A percentile compares a stretch with the other conserved stretches of the same genome.
Conservation (phyloP, 2,888 invertebrate species). For the Drosophila nr. medialis region DNA sequence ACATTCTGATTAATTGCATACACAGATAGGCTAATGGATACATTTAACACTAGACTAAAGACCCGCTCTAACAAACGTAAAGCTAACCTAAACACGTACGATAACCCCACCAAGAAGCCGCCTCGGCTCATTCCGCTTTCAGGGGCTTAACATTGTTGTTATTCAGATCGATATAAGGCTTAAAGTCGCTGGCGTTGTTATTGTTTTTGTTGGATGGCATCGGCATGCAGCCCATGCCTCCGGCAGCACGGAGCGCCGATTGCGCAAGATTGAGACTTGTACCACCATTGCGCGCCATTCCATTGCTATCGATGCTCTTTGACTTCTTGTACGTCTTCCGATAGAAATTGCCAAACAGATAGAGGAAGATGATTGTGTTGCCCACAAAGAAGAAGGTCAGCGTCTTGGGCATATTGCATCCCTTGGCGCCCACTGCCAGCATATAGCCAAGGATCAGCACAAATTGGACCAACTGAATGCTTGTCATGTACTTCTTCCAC, state of each 20-base stretch:
- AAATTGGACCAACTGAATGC: constrained; percentile 87
- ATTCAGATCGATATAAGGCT: constrained; percentile 82
- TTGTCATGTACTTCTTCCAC: constrained; percentile 86
- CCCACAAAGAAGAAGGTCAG: constrained; percentile 86
- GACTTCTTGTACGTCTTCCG: constrained; percentile 86
- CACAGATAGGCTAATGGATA: constrained; percentile 46
- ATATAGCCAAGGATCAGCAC: constrained; percentile 88
- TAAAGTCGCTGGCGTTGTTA: constrained; percentile 69
- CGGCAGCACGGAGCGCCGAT: constrained; percentile 78
- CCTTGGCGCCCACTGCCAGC: constrained; percentile 85
- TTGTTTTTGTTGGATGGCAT: constrained; percentile 71
- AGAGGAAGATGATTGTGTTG: constrained; percentile 86
- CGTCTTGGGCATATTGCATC: constrained; percentile 86
- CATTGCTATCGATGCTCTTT: constrained; percentile 60
- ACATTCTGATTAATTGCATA: constrained; percentile 48
- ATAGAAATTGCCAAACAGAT: constrained; percentile 87
- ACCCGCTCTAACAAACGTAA: constrained; percentile 52
- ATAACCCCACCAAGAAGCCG: constrained; percentile 36
- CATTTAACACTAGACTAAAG: constrained; percentile 65
- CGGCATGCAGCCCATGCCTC: constrained; percentile 81
- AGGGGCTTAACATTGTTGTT: constrained; percentile 79
- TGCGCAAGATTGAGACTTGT: constrained; percentile 60
- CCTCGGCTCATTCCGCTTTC: constrained; percentile 72
- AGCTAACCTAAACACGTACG: constrained; percentile 34
- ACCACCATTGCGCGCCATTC: constrained; percentile 44